Percentiles rank a stretch among this genome's conserved stretches.
phyloP scores from a whole-genome alignment of 1,140 invertebrate genomes.

The Sweltsa coloradensis region DNA sequence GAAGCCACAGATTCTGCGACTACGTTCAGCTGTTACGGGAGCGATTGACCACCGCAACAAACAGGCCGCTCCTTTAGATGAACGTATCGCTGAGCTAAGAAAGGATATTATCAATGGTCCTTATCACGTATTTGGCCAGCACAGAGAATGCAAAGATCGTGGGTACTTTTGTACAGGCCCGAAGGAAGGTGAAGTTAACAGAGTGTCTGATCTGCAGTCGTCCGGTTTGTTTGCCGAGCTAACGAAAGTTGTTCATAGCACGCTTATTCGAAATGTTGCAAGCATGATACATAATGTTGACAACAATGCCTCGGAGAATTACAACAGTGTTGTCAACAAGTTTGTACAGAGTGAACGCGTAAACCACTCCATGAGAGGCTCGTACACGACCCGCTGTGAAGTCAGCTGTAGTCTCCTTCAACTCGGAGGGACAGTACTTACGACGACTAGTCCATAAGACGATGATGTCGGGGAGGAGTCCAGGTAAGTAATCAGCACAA shows the following conservation, averaged over 20 bases:
- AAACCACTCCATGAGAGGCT: conserved; percentile 20
- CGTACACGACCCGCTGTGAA: conserved; percentile 22
- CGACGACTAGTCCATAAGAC: not conserved
- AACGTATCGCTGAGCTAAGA: conserved; percentile 16
- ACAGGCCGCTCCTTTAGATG: conserved; percentile 1
- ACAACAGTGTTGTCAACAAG: conserved; percentile 25
- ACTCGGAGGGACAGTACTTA: not conserved
- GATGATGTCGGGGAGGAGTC: not conserved
- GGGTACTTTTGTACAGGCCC: conserved; percentile 19
- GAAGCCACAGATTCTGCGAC: too few relatives aligned
- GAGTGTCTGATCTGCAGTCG: conserved; percentile 15
- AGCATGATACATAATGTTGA: conserved; percentile 26
- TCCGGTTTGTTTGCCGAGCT: not conserved
- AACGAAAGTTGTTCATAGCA: not conserved
- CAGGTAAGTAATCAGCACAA: conserved; percentile 1
- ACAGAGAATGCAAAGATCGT: conserved; percentile 18
- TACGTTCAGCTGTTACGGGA: too few relatives aligned
- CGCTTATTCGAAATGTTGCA: conserved; percentile 11
- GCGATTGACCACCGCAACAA: conserved; percentile 10
- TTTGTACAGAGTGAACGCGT: conserved; percentile 26
- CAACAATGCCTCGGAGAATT: conserved; percentile 29
- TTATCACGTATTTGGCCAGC: conserved; percentile 28
- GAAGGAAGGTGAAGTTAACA: conserved; percentile 18
- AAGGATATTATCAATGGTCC: conserved; percentile 22
- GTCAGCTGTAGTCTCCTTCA: conserved; percentile 19